Conservation (phyloP, 2,113 vertebrate species). For the Raphicerus campestris region DNA sequence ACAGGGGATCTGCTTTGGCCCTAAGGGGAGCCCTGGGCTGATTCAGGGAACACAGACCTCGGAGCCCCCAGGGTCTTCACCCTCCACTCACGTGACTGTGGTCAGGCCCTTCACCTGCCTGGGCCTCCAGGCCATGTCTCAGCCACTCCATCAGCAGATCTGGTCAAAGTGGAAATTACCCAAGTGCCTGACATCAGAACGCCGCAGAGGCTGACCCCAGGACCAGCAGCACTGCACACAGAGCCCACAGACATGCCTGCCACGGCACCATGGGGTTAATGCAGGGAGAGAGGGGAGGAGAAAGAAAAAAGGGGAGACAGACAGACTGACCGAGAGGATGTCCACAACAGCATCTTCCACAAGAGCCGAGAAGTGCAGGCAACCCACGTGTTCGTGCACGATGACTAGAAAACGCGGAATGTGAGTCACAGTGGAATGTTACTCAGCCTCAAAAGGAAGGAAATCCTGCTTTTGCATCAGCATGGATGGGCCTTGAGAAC, state of each 20-base stretch:
- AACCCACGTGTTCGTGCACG: fast-evolving
- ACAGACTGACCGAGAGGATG: neutral
- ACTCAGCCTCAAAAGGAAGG: neutral
- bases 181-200: neutral
- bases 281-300: neutral
- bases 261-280: fast-evolving
- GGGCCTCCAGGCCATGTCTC: neutral
- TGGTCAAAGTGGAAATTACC: neutral
- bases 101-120: neutral
- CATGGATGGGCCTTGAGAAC: neutral
- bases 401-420: fast-evolving
- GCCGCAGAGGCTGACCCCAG: fast-evolving
- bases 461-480: neutral
- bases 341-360: fast-evolving
- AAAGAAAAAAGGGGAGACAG: neutral
- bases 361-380: fast-evolving
- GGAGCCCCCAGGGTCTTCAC: fast-evolving
- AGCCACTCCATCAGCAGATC: neutral
- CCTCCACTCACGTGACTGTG: fast-evolving
- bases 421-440: neutral
- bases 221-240: neutral
- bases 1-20: no score
- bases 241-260: neutral
- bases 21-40: neutral
- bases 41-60: neutral